Percentiles rank a stretch among this genome's conserved stretches.
Evolutionary conservation across 2,113 vertebrate genomes (phyloP).

Genomic region (Callopanchax toddi): DNA sequence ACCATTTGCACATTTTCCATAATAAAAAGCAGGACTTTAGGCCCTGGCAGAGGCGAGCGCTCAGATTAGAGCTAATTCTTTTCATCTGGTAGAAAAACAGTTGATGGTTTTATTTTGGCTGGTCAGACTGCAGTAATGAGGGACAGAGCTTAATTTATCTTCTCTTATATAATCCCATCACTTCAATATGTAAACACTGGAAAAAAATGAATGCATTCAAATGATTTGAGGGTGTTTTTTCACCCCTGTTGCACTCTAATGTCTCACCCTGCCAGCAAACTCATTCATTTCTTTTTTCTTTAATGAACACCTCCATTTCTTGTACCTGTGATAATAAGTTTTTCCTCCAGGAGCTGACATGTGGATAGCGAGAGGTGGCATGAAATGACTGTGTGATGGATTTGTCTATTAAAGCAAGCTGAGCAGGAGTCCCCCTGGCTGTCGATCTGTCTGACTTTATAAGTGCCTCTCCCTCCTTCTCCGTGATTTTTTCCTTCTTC

Average conservation of each 20-base stretch:
- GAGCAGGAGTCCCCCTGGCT: slow-evolving; percentile 43
- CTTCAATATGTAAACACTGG: too few relatives aligned
- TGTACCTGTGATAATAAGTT: slow-evolving; percentile 49
- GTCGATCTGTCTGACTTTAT: slow-evolving; percentile 27
- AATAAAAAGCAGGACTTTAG: slow-evolving; percentile 56
- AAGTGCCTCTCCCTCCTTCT: slow-evolving; percentile 4
- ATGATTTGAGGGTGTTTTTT: not conserved
- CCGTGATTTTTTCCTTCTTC: not conserved
- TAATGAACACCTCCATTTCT: slow-evolving; percentile 23
- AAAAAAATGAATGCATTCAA: slow-evolving; percentile 14
- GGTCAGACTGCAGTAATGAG: slow-evolving; percentile 16
- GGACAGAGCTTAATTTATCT: too few relatives aligned
- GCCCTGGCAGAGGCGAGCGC: slow-evolving; percentile 21
- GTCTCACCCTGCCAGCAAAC: slow-evolving; percentile 1
- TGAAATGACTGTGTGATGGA: slow-evolving; percentile 54
- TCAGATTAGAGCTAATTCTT: slow-evolving; percentile 65
- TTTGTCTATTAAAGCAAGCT: slow-evolving; percentile 57
- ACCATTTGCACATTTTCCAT: slow-evolving; percentile 66
- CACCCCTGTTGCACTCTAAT: slow-evolving; percentile 1
- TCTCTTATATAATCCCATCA: too few relatives aligned
- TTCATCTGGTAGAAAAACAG: slow-evolving; percentile 55
- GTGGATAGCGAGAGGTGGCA: slow-evolving; percentile 26
- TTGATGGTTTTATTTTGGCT: slow-evolving; percentile 46
- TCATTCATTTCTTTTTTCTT: slow-evolving; percentile 27
- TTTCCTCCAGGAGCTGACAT: slow-evolving; percentile 46